Evolutionary conservation across 1,140 invertebrate genomes (phyloP).

Genomic region (Adoxophyes honmai): DNA sequence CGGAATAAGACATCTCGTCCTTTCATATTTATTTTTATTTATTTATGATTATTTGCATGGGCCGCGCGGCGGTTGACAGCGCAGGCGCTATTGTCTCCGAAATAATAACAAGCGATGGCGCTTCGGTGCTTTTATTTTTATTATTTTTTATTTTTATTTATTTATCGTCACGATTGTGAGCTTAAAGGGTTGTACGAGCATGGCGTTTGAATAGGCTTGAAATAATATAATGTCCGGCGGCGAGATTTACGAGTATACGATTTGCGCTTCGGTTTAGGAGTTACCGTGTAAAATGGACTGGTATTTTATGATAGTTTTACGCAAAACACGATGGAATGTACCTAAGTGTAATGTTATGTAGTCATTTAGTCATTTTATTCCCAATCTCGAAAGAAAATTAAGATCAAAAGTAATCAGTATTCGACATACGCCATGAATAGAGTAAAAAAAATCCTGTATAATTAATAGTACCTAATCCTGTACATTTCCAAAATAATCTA

Average conservation of each 20-base stretch:
- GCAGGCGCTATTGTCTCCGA: conserved; percentile 71
- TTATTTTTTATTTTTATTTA: conserved; percentile 40
- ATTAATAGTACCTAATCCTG: no score
- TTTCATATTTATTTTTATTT: conserved; percentile 71
- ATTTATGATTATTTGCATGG: conserved; percentile 77
- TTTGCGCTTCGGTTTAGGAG: no score
- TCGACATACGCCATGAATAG: no score
- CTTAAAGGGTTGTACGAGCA: conserved; percentile 46
- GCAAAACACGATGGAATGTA: no score
- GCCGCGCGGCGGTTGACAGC: conserved; percentile 69
- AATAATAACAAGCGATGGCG: conserved; percentile 74
- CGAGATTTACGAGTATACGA: conserved; percentile 44
- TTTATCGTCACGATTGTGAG: conserved; percentile 49
- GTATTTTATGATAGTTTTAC: no score
- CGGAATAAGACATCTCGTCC: conserved; percentile 67
- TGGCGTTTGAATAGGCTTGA: conserved; percentile 67
- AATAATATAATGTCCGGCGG: conserved; percentile 52
- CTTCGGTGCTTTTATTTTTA: conserved; percentile 41
- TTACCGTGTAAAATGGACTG: no score
- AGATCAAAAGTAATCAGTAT: no score
- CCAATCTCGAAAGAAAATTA: no score
- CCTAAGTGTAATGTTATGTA: no score
- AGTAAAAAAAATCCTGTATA: no score
- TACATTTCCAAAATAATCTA: no score
- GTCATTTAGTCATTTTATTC: no score